These are phyloP conservation scores for Scrobipalpa costella DNA, from an alignment of 2,888 invertebrate species.

Conservation along the genomic window DNA sequence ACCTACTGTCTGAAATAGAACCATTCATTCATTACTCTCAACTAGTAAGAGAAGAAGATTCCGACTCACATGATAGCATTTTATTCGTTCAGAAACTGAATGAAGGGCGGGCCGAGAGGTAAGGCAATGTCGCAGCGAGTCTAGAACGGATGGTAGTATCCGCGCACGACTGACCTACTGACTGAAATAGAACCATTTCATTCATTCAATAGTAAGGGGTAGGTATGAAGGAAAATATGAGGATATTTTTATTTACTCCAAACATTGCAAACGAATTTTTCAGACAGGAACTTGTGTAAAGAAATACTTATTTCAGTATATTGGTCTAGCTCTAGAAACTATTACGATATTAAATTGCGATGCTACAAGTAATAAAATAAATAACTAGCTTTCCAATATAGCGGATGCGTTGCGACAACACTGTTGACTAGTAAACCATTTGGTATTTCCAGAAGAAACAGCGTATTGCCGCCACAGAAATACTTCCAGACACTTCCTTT, in stretches of 20 bases:
- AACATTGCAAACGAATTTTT: too few species aligned
- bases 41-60: too few species aligned
- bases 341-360: not conserved
- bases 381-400: not conserved
- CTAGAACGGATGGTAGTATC: not conserved
- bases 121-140: not conserved
- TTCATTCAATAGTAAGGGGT: not conserved
- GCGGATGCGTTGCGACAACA: not conserved
- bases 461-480: not conserved
- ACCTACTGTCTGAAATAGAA: too few species aligned
- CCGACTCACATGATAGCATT: not conserved
- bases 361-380: not conserved
- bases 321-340: too few species aligned
- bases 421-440: not conserved
- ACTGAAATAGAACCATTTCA: too few species aligned
- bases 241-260: too few species aligned
- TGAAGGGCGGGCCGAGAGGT: too few species aligned
- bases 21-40: too few species aligned
- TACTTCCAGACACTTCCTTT: constrained; percentile 23
- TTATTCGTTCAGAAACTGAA: too few species aligned
- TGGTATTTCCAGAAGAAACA: constrained; percentile 9
- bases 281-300: too few species aligned
- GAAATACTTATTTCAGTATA: too few species aligned
- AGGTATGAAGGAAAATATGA: too few species aligned
- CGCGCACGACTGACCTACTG: not conserved